phyloP scores from a whole-genome alignment of 1,140 invertebrate species.

The Zaprionus kolodkinae region DNA sequence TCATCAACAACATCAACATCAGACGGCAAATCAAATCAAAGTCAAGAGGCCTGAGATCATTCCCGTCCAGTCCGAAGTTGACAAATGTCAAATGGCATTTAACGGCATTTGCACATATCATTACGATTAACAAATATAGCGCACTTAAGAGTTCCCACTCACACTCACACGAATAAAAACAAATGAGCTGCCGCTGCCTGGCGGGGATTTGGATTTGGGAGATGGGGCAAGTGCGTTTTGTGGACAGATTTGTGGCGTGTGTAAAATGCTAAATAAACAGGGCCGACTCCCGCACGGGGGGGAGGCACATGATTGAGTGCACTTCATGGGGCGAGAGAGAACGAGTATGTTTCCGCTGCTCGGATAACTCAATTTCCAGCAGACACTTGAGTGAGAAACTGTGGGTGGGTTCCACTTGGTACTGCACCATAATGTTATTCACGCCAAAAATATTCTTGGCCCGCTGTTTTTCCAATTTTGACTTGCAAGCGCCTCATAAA shows the following conservation, averaged over 20 bases:
- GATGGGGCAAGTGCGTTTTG: conserved; percentile 18
- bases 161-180: conserved; percentile 30
- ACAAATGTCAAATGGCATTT: conserved; percentile 77
- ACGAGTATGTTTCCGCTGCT: neutral
- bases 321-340: conserved; percentile 36
- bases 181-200: conserved; percentile 34
- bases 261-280: conserved; percentile 57
- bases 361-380: conserved; percentile 59
- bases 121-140: conserved; percentile 75
- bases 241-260: conserved; percentile 59
- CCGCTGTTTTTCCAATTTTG: conserved; percentile 65
- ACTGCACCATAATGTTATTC: conserved; percentile 18
- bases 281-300: conserved; percentile 2
- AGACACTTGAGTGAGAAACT: conserved; percentile 44
- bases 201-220: neutral
- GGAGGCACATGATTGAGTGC: conserved; percentile 44
- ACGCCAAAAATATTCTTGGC: conserved; percentile 45
- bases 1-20: conserved; percentile 3
- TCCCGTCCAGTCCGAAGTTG: conserved; percentile 24
- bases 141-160: conserved; percentile 22
- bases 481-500: conserved; percentile 75
- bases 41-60: conserved; percentile 25
- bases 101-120: conserved; percentile 78
- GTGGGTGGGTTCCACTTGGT: neutral
- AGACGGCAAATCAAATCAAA: conserved; percentile 36